Conservation (phyloP, 2,888 invertebrate species). For the Harpagoxenus sublaevis region DNA sequence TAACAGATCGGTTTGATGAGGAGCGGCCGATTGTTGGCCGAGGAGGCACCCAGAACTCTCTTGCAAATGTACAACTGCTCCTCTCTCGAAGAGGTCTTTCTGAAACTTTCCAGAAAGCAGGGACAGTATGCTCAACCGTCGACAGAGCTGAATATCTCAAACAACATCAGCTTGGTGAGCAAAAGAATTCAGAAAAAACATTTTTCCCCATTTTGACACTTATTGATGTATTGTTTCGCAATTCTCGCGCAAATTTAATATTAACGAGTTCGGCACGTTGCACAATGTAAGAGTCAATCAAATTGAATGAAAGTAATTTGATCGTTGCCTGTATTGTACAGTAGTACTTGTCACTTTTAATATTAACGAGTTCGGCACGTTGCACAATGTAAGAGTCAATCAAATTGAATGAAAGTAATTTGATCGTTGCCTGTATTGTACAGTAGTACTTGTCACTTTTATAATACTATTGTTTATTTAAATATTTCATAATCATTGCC, state of each 20-base stretch:
- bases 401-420: background rate
- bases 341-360: too few relatives aligned
- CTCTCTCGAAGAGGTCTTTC: conserved; percentile 96
- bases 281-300: background rate
- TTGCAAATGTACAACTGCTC: conserved; percentile 94
- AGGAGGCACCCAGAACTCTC: conserved; percentile 95
- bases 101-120: conserved; percentile 95
- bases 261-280: background rate
- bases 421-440: background rate
- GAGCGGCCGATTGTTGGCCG: conserved; percentile 95
- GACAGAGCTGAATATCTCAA: conserved; percentile 89
- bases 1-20: conserved; percentile 97
- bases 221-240: background rate
- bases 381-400: conserved; percentile 4
- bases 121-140: conserved; percentile 83
- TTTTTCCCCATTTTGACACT: background rate
- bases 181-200: background rate
- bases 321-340: too few relatives aligned
- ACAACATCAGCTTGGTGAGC: conserved; percentile 91
- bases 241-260: background rate
- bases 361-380: background rate
- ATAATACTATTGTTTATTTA: background rate
- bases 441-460: background rate
- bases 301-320: too few relatives aligned
- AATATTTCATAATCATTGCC: background rate